These are phyloP conservation scores for Oegoconia quadripuncta DNA, from an alignment of 2,888 invertebrate species.

Conservation along the genomic window DNA sequence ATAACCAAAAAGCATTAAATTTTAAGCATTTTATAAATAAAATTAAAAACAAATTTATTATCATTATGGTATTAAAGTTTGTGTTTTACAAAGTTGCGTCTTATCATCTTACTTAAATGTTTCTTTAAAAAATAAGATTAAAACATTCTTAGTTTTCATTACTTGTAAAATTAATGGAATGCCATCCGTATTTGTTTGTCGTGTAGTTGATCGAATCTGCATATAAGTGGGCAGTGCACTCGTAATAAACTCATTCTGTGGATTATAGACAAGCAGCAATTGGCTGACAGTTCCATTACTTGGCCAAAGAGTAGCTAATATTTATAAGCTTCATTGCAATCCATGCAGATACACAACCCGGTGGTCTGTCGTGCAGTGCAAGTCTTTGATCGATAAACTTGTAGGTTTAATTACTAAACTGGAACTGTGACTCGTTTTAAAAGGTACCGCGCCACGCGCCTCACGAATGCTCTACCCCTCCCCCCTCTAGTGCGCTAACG, in stretches of 20 bases:
- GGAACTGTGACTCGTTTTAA: conserved; percentile 52
- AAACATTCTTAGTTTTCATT: conserved; percentile 29
- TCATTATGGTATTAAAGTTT: background rate
- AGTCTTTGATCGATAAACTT: conserved; percentile 72
- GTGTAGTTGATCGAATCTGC: conserved; percentile 35
- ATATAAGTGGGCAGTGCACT: conserved; percentile 47
- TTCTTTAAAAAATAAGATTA: conserved; percentile 16
- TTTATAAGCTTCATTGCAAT: conserved; percentile 49
- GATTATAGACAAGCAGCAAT: conserved; percentile 63
- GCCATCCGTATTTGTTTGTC: conserved; percentile 38
- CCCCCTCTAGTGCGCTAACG: conserved; percentile 33
- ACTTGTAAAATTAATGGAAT: conserved; percentile 35
- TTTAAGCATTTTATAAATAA: too few relatives aligned
- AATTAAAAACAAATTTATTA: too few relatives aligned
- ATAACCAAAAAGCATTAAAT: too few relatives aligned
- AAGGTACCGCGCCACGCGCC: conserved; percentile 63
- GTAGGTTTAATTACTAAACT: conserved; percentile 75
- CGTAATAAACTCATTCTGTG: conserved; percentile 66
- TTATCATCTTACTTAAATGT: background rate
- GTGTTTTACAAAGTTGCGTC: too few relatives aligned
- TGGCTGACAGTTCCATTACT: conserved; percentile 69
- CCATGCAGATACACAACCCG: conserved; percentile 53
- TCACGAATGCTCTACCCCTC: conserved; percentile 27
- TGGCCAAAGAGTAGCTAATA: conserved; percentile 50
- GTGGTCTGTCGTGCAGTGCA: conserved; percentile 61